Evolutionary conservation across 2,888 invertebrate genomes (phyloP), one percentile per base, ranked within the genome.

Genomic region (Lasioglossum marginatum): DNA sequence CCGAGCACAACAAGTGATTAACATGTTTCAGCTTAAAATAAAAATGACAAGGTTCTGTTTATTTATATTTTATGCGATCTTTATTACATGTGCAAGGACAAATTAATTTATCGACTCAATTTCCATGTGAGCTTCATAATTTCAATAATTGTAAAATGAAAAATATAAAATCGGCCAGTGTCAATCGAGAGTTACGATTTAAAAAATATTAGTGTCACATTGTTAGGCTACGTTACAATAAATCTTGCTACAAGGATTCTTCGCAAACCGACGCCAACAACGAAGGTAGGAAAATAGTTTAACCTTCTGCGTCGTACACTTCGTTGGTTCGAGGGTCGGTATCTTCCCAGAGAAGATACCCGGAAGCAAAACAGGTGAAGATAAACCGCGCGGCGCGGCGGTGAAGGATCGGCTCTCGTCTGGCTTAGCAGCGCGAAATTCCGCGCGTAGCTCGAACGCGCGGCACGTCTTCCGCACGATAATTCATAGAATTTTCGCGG

Each of bases 401-500:
- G 31, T 34, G 34, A 68, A 34, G 34, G 66, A 37, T 45, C 16
- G 43, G 31, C 63, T 52, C 23, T 31, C 27, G 63, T 63, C 43
- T 40, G 43, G 71, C 43, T n/a, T 63, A 16, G 16, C 63, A 45
- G 34, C 60, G 27, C n/a, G 23, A 34, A 63, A 74, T n/a, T 27
- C 66, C 37, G 27, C 37, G 37, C 48, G 37, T 73, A 40, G 40
- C 12, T 31, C 16, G 31, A 31, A 4, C 52, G 19, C 43, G 52
- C 23, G 3, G 52, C 43, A 70, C 70, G 45, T 27, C 27, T 37
- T 31, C 57, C 12, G 10, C 52, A 45, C 45, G 68, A 37, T 40
- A 79, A 79, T 57, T 52, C 19, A 16, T 10, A 10, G 57, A 73
- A 78, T 78, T 37, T 77, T 45, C 37, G 16, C n/a, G 27, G 37